These are phyloP conservation scores for Halcyon chelicuti DNA, from an alignment of 2,797 vertebrate species.

Conservation along the genomic window DNA sequence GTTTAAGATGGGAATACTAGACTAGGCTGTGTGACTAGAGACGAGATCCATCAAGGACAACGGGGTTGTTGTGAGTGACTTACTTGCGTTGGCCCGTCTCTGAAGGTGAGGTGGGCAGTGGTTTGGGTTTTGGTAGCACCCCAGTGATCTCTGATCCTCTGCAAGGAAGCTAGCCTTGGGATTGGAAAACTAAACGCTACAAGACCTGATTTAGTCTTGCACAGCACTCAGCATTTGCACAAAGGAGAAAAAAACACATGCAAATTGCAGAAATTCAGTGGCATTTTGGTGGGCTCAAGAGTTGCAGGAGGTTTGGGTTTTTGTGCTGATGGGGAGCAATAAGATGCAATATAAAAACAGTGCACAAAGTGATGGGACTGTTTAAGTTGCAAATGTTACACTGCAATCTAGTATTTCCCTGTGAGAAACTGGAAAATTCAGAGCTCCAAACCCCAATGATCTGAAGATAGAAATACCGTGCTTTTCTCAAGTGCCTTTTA, in stretches of 20 bases:
- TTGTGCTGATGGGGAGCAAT: background rate
- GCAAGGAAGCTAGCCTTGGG: background rate
- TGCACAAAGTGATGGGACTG: background rate
- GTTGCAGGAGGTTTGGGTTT: background rate
- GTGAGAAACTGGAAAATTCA: background rate
- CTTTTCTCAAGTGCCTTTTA: constrained; percentile 11
- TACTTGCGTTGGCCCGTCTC: rapidly evolving
- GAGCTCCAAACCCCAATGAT: background rate
- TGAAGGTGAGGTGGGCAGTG: background rate
- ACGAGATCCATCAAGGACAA: background rate
- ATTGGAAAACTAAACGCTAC: rapidly evolving
- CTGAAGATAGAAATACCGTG: background rate
- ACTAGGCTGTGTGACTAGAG: background rate
- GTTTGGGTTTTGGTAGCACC: background rate
- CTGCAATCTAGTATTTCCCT: background rate
- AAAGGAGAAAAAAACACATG: background rate
- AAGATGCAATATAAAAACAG: background rate
- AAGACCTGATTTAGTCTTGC: background rate
- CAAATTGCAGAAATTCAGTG: background rate
- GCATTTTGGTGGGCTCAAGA: background rate
- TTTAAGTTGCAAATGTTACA: background rate
- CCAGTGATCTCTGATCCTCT: background rate
- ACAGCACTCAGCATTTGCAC: rapidly evolving
- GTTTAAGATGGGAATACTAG: background rate
- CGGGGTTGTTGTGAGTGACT: background rate